Percentiles rank a stretch among this genome's conserved stretches.
Conservation (phyloP, 2,888 invertebrate genomes). For the Cynaeus angustus region DNA sequence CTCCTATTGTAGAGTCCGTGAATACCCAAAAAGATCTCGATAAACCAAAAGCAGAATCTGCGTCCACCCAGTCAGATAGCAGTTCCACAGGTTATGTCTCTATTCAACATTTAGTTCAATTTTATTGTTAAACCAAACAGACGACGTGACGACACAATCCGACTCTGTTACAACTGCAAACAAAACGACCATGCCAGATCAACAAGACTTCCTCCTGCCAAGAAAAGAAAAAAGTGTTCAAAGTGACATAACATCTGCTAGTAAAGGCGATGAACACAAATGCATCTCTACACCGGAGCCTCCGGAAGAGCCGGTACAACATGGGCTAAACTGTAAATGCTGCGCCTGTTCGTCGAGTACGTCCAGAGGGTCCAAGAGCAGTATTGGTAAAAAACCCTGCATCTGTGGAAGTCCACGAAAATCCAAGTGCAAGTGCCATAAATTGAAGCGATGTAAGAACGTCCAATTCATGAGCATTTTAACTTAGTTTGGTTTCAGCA, state of each 20-base stretch:
- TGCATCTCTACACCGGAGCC: slow-evolving; percentile 35
- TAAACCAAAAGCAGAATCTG: too few relatives aligned
- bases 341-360: slow-evolving; percentile 22
- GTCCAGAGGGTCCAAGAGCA: neutral
- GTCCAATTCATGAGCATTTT: neutral
- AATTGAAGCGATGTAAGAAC: neutral
- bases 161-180: neutral
- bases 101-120: too few relatives aligned
- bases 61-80: too few relatives aligned
- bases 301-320: slow-evolving; percentile 6
- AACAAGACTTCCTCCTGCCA: too few relatives aligned
- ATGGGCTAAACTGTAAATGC: slow-evolving; percentile 15
- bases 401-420: neutral
- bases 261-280: slow-evolving; percentile 29
- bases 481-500: neutral
- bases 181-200: neutral
- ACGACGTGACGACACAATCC: slow-evolving; percentile 2
- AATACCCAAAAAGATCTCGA: too few relatives aligned
- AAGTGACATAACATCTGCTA: neutral
- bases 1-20: too few relatives aligned
- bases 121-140: neutral
- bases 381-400: neutral
- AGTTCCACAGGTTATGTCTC: too few relatives aligned
- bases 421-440: slow-evolving; percentile 1
- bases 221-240: neutral